Evolutionary conservation across 1,140 invertebrate genomes (phyloP), one percentile per base, ranked within the genome.

Genomic region (Sipha flava): DNA sequence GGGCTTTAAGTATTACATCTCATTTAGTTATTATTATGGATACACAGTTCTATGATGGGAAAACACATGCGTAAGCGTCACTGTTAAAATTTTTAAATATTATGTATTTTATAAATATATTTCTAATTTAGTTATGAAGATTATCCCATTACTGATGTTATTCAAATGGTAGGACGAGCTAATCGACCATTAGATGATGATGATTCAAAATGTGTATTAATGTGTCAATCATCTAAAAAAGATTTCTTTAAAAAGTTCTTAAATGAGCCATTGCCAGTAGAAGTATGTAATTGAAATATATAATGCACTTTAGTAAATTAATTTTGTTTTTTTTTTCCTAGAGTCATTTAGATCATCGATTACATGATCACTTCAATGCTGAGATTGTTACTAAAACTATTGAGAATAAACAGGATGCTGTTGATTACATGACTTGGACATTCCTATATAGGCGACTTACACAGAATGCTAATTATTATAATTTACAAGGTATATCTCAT

Each of bases 391-490:
- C 98, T 0, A 98, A 99, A 87, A 99, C 97, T 0, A 98, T 99
- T 84, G 98, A 99, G 86, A 99, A 99, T 87, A 99, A 99, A 86
- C 98, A 99, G 85, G 98, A 99, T 86, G 97, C 97, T 0, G 97
- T 99, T 0, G 98, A 99, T 87, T 99, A 99, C 84, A 87, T 99
- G 2, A 99, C 98, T 0, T 99, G 98, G 98, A 99, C 97, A 0
- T 98, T 99, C 87, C 86, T 99, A 0, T 99, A 99, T 85, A 88
- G 97, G 18, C 87, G 98, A 80, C 90, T 99, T 83, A 98, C 98
- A 1, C 97, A 99, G 86, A 99, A 99, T 88, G 98, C 98, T 10
- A 99, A 99, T 86, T 99, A 99, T 85, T 99, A 99, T 86, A 98
- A 98, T 85, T 87, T 99, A 18, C 96, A 98, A 85, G 96, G 96